Evolutionary conservation across 2,797 vertebrate species (phyloP).

Genomic region (Lepus oiostolus): DNA sequence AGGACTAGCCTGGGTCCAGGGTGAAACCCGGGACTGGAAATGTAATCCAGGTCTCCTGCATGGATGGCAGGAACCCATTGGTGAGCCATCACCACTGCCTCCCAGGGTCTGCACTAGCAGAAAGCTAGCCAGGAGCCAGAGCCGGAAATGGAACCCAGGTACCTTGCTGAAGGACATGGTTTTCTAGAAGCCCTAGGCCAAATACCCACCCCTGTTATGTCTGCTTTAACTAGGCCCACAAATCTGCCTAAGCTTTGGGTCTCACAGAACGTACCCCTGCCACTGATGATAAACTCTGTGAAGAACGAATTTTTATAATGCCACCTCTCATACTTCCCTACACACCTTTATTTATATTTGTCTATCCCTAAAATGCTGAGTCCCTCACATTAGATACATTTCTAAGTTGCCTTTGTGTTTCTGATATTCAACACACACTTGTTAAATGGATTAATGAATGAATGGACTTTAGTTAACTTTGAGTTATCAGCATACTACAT

Average conservation of each 20-base stretch:
- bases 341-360: background rate
- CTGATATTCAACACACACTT: background rate
- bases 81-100: too few species aligned
- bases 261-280: background rate
- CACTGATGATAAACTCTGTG: background rate
- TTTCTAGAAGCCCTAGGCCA: too few species aligned
- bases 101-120: too few species aligned
- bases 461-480: background rate
- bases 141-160: too few species aligned
- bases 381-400: background rate
- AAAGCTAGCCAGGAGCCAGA: too few species aligned
- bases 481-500: background rate
- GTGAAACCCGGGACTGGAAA: too few species aligned
- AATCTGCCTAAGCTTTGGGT: background rate
- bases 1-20: too few species aligned
- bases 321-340: background rate
- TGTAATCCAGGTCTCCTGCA: too few species aligned
- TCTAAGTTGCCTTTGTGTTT: slow-evolving; percentile 34
- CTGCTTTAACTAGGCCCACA: background rate
- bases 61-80: too few species aligned
- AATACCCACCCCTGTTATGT: too few species aligned
- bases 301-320: background rate
- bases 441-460: background rate
- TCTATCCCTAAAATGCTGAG: background rate
- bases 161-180: too few species aligned